Evolutionary conservation across 1,140 invertebrate species (phyloP), one percentile per base, ranked within the genome.

Genomic region (Aphidius gifuensis): DNA sequence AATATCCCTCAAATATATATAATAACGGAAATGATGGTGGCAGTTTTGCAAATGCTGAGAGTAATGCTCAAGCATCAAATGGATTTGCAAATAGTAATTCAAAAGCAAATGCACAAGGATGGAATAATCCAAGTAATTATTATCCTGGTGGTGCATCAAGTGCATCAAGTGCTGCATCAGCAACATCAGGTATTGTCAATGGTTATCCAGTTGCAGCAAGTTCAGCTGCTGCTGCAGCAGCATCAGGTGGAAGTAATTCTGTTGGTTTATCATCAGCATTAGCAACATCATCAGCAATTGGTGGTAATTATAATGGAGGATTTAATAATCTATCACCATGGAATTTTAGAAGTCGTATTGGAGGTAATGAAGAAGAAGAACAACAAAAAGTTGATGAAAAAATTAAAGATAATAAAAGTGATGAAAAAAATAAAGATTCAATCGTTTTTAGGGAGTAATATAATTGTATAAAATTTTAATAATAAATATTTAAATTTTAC

Each of bases 91-190:
- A 43, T 42, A 42, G 16, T 9, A 60, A 50, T 40, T 60, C 47
- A 5, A 39, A 60, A 16, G 47, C 39, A 54, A 45, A 44, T 43
- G 46, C 44, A 5, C 40, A 53, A 39, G 5, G 9, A n/a, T 23
- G 16, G 16, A 40, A 58, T 46, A 44, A 46, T 44, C 7, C 7
- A 44, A 8, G 2, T 2, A 7, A 7, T 11, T 44, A 44, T 44
- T 44, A 44, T 40, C 39, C 38, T 32, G 1, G 58, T 21, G 50
- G 61, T 42, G 53, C 54, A 6, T 58, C 66, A n/a, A 64, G 59
- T 50, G 64, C 64, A 6, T 65, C 66, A 4, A 64, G 61, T 49
- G 61, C 64, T 21, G 64, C 64, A 39, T 61, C 64, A 32, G 64
- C 64, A 39, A 59, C 58, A 40, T 60, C 64, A 23, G 58, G 61